A percentile compares a stretch with the other conserved stretches of the same genome.
phyloP scores from a whole-genome alignment of 92 coral and sea anemone genomes.

The Epizoanthus rinbou region DNA sequence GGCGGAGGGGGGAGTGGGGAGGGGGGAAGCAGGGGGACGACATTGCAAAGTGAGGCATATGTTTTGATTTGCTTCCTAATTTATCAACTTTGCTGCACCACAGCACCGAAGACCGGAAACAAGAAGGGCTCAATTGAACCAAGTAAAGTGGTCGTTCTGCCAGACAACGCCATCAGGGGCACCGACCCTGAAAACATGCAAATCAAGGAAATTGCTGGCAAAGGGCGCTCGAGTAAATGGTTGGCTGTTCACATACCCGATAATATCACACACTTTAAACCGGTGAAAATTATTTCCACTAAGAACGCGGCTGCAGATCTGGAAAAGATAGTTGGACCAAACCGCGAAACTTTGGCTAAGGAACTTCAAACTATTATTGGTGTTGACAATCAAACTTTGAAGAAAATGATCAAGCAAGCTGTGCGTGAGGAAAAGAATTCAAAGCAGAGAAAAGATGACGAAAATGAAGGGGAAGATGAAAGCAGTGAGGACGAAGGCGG shows the following conservation, averaged over 20 bases:
- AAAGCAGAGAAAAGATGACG: conserved; percentile 40
- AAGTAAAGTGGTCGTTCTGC: conserved; percentile 82
- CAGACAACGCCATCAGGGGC: conserved; percentile 85
- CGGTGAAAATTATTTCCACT: conserved; percentile 72
- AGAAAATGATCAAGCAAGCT: conserved; percentile 69
- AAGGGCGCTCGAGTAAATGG: conserved; percentile 79
- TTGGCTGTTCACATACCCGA: conserved; percentile 98
- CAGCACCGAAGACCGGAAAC: conserved; percentile 34
- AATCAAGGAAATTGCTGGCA: conserved; percentile 84
- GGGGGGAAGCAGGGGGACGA: no score
- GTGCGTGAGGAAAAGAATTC: conserved; percentile 27
- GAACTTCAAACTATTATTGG: conserved; percentile 83
- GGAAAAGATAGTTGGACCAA: conserved; percentile 81
- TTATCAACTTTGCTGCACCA: neutral
- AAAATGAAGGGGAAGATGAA: conserved; percentile 44
- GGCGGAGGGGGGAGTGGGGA: no score
- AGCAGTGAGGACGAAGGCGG: conserved; percentile 26
- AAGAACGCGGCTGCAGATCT: conserved; percentile 77
- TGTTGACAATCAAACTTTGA: conserved; percentile 65
- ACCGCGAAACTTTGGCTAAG: conserved; percentile 77
- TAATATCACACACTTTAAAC: conserved; percentile 58
- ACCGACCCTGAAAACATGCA: conserved; percentile 84
- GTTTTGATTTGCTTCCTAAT: neutral
- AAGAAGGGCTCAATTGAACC: conserved; percentile 76
- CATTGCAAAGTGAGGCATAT: neutral